Percentiles rank a stretch among this genome's conserved stretches.
Conservation (phyloP, 2,113 vertebrate genomes). For the Pelusios castaneus region DNA sequence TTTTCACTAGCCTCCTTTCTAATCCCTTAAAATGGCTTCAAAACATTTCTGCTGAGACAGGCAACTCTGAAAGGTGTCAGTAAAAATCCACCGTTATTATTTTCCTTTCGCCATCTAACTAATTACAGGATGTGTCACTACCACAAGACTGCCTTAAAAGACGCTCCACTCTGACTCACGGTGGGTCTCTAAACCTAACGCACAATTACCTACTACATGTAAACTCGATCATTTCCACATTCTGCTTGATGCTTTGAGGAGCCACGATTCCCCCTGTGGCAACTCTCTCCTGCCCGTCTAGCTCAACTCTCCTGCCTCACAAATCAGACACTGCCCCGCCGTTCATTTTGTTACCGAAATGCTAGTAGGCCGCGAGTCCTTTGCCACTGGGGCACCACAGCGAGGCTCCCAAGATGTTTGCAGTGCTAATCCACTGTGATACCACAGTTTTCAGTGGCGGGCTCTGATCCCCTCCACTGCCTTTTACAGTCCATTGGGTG, state of each 20-base stretch:
- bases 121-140: not conserved
- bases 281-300: not conserved
- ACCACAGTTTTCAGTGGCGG: not conserved
- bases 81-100: not conserved
- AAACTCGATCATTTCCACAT: not conserved
- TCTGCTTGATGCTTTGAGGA: not conserved
- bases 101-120: not conserved
- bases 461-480: not conserved
- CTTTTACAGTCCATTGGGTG: not conserved
- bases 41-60: not conserved
- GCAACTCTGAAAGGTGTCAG: not conserved
- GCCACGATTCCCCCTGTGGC: not conserved
- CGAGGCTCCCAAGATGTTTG: not conserved
- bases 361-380: fast-evolving
- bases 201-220: not conserved
- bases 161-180: not conserved
- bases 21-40: not conserved
- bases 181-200: not conserved
- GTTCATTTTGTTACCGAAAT: fast-evolving
- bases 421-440: not conserved
- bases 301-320: fast-evolving
- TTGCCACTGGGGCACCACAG: not conserved
- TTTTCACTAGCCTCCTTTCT: not conserved
- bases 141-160: not conserved
- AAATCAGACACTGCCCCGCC: fast-evolving